Evolutionary conservation across 2,888 invertebrate genomes (phyloP).

Genomic region (Orthosia gracilis): DNA sequence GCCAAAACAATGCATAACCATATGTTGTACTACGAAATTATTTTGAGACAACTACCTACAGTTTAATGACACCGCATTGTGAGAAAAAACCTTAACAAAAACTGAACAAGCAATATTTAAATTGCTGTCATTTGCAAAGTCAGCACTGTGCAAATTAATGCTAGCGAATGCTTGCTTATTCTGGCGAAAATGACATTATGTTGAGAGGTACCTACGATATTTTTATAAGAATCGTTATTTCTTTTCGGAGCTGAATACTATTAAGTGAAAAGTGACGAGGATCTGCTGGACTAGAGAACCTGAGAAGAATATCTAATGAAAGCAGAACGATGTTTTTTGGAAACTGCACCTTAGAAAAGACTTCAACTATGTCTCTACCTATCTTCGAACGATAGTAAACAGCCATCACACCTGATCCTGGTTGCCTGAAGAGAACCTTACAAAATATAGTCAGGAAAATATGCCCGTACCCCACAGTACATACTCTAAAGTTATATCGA

Average conservation of each 20-base stretch:
- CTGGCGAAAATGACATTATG: slow-evolving; percentile 9
- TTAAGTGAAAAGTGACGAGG: too few relatives aligned
- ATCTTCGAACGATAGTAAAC: too few relatives aligned
- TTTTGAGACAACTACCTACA: slow-evolving; percentile 29
- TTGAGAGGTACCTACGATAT: background rate
- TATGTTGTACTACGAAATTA: slow-evolving; percentile 34
- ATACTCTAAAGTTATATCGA: background rate
- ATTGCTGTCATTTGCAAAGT: slow-evolving; percentile 53
- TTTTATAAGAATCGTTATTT: background rate
- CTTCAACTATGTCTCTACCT: background rate
- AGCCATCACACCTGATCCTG: too few relatives aligned
- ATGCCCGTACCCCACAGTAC: background rate
- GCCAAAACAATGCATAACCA: slow-evolving; percentile 51
- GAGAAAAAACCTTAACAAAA: slow-evolving; percentile 48
- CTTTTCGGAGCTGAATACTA: background rate
- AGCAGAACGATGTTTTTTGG: background rate
- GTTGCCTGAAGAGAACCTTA: background rate
- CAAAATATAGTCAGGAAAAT: background rate
- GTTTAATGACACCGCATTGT: slow-evolving; percentile 54
- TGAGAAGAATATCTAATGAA: background rate
- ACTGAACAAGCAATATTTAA: slow-evolving; percentile 37
- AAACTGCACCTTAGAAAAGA: background rate
- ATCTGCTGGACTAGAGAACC: too few relatives aligned
- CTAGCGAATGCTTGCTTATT: slow-evolving; percentile 22
- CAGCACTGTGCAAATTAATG: slow-evolving; percentile 47